phyloP scores from a whole-genome alignment of 2,113 vertebrate genomes.

The Syngnathus typhle region DNA sequence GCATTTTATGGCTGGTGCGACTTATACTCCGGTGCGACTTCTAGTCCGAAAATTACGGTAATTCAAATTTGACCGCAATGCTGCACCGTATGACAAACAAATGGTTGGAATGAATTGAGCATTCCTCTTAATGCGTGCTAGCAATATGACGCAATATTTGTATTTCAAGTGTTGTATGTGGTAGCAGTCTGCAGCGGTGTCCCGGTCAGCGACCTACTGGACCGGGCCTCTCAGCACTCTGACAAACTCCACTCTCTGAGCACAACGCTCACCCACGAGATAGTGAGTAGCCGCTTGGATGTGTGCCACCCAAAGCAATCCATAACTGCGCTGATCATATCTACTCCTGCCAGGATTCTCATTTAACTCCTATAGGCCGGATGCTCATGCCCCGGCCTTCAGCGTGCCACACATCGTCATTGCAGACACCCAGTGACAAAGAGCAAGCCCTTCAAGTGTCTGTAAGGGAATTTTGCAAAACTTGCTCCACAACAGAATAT shows the following conservation, averaged over 20 bases:
- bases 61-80: not conserved
- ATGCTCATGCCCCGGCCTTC: conserved; percentile 59
- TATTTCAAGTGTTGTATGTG: conserved; percentile 36
- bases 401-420: conserved; percentile 72
- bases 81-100: too few relatives aligned
- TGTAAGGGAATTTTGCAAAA: conserved; percentile 40
- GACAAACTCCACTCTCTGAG: conserved; percentile 73
- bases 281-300: conserved; percentile 53
- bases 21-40: too few relatives aligned
- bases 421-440: conserved; percentile 72
- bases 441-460: conserved; percentile 67
- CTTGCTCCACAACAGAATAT: not conserved
- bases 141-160: too few relatives aligned
- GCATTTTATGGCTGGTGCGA: too few relatives aligned
- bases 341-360: conserved; percentile 54
- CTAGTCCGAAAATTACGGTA: too few relatives aligned
- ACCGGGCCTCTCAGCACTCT: conserved; percentile 68
- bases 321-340: not conserved
- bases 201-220: conserved; percentile 63
- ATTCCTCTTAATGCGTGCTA: too few relatives aligned
- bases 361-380: conserved; percentile 58
- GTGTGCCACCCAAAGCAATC: not conserved
- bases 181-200: conserved; percentile 42
- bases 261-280: conserved; percentile 58
- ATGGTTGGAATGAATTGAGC: too few relatives aligned